phyloP scores from a whole-genome alignment of 1,140 invertebrate species.

The Anagrus nilaparvatae region DNA sequence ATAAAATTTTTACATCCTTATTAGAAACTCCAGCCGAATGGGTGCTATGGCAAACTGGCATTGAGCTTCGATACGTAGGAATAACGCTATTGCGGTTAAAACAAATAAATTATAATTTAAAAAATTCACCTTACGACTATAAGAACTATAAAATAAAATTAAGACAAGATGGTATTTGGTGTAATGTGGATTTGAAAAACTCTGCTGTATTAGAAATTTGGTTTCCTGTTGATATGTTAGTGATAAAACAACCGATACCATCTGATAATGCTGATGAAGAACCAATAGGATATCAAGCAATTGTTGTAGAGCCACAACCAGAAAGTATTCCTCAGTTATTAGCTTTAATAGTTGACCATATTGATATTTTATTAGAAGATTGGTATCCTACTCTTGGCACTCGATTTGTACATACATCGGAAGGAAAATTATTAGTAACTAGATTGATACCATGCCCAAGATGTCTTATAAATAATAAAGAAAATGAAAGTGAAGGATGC shows the following conservation, averaged over 20 bases:
- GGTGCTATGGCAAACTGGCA: constrained; percentile 91
- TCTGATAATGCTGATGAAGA: constrained; percentile 40
- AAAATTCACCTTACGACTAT: constrained; percentile 44
- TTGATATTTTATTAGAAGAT: constrained; percentile 93
- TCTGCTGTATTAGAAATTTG: constrained; percentile 82
- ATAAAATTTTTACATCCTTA: constrained; percentile 50
- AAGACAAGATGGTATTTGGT: constrained; percentile 75
- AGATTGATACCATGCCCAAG: constrained; percentile 86
- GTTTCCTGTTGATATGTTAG: constrained; percentile 67
- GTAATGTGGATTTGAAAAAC: constrained; percentile 68
- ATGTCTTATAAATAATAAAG: constrained; percentile 52
- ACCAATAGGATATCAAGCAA: constrained; percentile 53
- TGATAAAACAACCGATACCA: constrained; percentile 54
- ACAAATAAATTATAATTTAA: constrained; percentile 60
- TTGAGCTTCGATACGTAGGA: constrained; percentile 75
- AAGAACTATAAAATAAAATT: constrained; percentile 54
- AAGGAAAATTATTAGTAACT: constrained; percentile 90
- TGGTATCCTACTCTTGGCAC: constrained; percentile 96
- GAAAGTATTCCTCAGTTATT: constrained; percentile 77
- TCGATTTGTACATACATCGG: constrained; percentile 93
- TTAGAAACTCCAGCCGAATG: constrained; percentile 73
- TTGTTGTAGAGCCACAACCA: constrained; percentile 62
- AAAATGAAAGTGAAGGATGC: constrained; percentile 24
- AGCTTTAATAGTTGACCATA: constrained; percentile 88
- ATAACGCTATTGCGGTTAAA: constrained; percentile 73